Evolutionary conservation across 92 coral and sea anemone genomes (phyloP).

Genomic region (Palythoa grandiflora): DNA sequence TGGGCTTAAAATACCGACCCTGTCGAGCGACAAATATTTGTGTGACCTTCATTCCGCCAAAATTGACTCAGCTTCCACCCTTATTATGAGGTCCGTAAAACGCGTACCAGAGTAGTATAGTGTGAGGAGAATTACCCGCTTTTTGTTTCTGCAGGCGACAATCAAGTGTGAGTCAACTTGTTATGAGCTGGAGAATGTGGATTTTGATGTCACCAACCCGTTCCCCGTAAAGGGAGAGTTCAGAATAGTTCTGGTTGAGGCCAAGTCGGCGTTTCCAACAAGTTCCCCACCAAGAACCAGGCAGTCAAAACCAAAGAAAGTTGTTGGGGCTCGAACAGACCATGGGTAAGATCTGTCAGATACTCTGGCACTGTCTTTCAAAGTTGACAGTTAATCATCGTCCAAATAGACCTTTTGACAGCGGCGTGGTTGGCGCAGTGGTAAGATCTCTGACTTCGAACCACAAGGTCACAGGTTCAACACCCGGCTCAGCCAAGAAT

Average conservation of each 20-base stretch:
- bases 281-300: conserved; percentile 74
- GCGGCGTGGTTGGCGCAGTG: too few species aligned
- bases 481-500: too few species aligned
- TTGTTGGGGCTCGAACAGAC: conserved; percentile 87
- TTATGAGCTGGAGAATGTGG: conserved; percentile 92
- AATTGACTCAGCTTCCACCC: not conserved
- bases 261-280: conserved; percentile 82
- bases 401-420: too few species aligned
- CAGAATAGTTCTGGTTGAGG: conserved; percentile 97
- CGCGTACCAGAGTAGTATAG: not conserved
- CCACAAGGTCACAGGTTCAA: too few species aligned
- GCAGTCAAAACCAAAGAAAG: conserved; percentile 68
- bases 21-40: not conserved
- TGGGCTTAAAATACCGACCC: too few species aligned
- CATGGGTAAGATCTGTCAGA: conserved; percentile 81
- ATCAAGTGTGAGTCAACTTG: conserved; percentile 97
- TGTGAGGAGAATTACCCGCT: not conserved
- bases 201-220: conserved; percentile 92
- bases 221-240: conserved; percentile 87
- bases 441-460: too few species aligned
- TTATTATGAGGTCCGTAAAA: not conserved
- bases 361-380: too few species aligned
- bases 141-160: conserved; percentile 77
- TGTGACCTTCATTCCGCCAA: not conserved
- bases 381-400: not conserved